Base-by-base conservation (phyloP, 2,888 invertebrate species). In the Epinotia ramella region DNA sequence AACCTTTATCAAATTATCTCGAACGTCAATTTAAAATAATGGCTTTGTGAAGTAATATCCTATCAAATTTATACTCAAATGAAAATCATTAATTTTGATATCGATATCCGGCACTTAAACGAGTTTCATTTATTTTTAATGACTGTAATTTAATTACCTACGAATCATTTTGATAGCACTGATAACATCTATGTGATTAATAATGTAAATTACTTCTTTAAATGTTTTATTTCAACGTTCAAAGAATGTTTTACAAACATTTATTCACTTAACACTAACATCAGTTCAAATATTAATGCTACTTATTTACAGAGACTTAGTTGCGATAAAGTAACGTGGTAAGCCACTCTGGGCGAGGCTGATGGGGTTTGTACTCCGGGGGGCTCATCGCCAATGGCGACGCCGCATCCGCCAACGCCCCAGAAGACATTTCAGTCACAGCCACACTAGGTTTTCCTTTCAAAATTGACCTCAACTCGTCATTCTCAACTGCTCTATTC, bases 371-470 rank as follows among this genome's bases (percentile, higher is more conserved):
- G 79, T 91, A 93, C 78, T 93, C 94, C 12, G 92, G 88, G 1
- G 93, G 89, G 77, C 91, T 90, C 69, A 94, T 84, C 69, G 93
- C 92, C 76, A 94, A 80, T 6, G 93, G 92, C 13, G 93, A 91
- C 11, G 92, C 90, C 28, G 92, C 91, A 80, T 92, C 94, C 59
- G 91, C 91, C 80, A 91, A 80, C 59, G 90, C 88, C 68, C 90
- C 91, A 40, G 92, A 91, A n/a, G 93, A 94, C 11, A 93, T 89
- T 82, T 94, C 93, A 63, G 94, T 94, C 53, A 94, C 94, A 33
- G 94, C 93, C 82, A 94, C 89, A 80, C 91, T 93, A 16, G 95
- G 94, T 82, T 95, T 95, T 20, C 95, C 95, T 86, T 96, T 96
- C 24, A 96, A 84, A 80, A 95, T 95, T 3, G 95, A 92, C 81